These are phyloP conservation scores for Chalcosyrphus nemorum DNA, from an alignment of 2,888 invertebrate species.

Conservation along the genomic window DNA sequence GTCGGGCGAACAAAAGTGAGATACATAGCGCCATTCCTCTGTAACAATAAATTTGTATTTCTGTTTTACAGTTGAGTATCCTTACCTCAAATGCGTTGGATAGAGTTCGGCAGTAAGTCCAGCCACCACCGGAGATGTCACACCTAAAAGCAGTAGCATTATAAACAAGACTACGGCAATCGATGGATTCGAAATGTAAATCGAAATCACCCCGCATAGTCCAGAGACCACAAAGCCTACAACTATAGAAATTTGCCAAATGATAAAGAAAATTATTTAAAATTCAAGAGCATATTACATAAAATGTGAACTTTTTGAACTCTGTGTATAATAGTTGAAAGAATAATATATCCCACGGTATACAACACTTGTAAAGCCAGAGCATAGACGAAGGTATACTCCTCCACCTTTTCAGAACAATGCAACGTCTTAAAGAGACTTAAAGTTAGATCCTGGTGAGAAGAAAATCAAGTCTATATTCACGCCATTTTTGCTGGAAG, in stretches of 20 bases:
- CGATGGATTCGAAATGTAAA: conserved; percentile 73
- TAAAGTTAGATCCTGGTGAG: background rate
- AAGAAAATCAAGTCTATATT: conserved; percentile 14
- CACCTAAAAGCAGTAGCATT: conserved; percentile 75
- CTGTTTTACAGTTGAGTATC: no score
- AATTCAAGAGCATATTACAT: conserved; percentile 70
- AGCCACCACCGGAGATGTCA: conserved; percentile 76
- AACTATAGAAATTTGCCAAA: background rate
- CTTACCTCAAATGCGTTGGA: conserved; percentile 79
- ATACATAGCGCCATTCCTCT: conserved; percentile 83
- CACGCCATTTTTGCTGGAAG: conserved; percentile 61
- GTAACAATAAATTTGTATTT: no score
- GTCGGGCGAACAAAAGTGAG: conserved; percentile 83
- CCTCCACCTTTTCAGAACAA: conserved; percentile 75
- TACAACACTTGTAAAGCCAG: conserved; percentile 76
- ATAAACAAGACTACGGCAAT: conserved; percentile 75
- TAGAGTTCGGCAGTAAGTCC: conserved; percentile 78
- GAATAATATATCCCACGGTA: conserved; percentile 75
- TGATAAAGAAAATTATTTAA: no score
- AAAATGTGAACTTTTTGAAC: conserved; percentile 76
- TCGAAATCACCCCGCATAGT: conserved; percentile 73
- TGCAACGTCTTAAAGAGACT: conserved; percentile 57
- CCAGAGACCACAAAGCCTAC: conserved; percentile 70
- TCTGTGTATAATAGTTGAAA: conserved; percentile 76
- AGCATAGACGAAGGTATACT: conserved; percentile 75